A percentile compares a stretch with the other conserved stretches of the same genome.
Evolutionary conservation across 2,888 invertebrate genomes (phyloP).

Genomic region (Miltochrista miniata): DNA sequence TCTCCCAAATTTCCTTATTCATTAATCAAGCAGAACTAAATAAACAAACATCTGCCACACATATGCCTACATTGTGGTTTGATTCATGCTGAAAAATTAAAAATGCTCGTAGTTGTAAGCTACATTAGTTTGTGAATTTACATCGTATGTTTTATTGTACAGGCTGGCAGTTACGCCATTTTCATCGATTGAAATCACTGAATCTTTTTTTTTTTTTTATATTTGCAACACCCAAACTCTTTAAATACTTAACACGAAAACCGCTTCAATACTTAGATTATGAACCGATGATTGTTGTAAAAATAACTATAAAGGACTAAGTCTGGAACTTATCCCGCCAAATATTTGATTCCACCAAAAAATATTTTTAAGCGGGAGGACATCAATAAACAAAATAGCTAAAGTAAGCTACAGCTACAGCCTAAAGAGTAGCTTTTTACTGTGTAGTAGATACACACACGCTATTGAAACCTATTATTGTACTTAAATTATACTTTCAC

Average conservation of each 20-base stretch:
- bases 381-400: no score
- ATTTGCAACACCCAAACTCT: no score
- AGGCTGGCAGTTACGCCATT: not conserved
- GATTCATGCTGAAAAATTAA: constrained; percentile 21
- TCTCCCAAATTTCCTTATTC: constrained; percentile 22
- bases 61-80: constrained; percentile 23
- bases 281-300: no score
- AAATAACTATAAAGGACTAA: no score
- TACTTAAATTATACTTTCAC: no score
- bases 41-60: constrained; percentile 31
- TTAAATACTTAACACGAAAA: not conserved
- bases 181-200: not conserved
- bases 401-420: no score
- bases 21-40: constrained; percentile 26
- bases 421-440: no score
- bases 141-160: not conserved
- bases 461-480: no score
- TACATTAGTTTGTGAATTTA: not conserved
- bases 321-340: no score
- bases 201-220: not conserved
- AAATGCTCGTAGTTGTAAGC: constrained; percentile 8
- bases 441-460: no score
- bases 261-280: not conserved
- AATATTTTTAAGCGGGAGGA: no score
- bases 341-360: no score